Evolutionary conservation across 1,140 invertebrate genomes (phyloP), one percentile per base, ranked within the genome.

Genomic region (Idris sp.): DNA sequence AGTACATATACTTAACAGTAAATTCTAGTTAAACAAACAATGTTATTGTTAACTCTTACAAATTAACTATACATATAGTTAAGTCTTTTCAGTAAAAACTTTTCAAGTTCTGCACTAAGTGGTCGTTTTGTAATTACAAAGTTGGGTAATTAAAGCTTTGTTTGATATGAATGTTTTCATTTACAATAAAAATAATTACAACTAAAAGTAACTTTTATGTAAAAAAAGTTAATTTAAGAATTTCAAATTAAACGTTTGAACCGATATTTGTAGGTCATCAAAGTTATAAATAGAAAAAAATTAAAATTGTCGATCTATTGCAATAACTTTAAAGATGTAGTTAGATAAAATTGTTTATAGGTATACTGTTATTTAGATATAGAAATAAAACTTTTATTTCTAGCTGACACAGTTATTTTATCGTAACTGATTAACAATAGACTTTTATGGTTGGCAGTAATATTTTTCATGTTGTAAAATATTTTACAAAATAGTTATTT

Each of bases 21-120:
- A 35, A 51, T 58, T 53, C 36, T 68, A 68, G 58, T 68, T 68
- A 51, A 51, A 51, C 64, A 68, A 59, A 68, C 64, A 49, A 49
- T 68, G 59, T 68, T 68, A 68, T 68, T 14, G 35, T 35, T 33
- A 68, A 68, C 53, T 58, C 51, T 58, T 43, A 53, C 46, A 53
- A 68, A 58, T 56, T 58, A 68, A 68, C 64, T 68, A n/a, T n/a
- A n/a, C n/a, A n/a, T n/a, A n/a, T 59, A 36, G 53, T n/a, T 68
- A 68, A 68, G 62, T 51, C 49, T 65, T 65, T 48, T 65, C 7
- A 65, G 48, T 41, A 54, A 67, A 68, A 68, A 68, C 43, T 58
- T 68, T 58, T 68, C 64, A 69, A 59, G 65, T 69, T 69, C 65
- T 25, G 16, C 31, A 51, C 46, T 59, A 69, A 69, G 65, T 69